phyloP scores from a whole-genome alignment of 2,113 vertebrate genomes.

The Urocolius indicus region DNA sequence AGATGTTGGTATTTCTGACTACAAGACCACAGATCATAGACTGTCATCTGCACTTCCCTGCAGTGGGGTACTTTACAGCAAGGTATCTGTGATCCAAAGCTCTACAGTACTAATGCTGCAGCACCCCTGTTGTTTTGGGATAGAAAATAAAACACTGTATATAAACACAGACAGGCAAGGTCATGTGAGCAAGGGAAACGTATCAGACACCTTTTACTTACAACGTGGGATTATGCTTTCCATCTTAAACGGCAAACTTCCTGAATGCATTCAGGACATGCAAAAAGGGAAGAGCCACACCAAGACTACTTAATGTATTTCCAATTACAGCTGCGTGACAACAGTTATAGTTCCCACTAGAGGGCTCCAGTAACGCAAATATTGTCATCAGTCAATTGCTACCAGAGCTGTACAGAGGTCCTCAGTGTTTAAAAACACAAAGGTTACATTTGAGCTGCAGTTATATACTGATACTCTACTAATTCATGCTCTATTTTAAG shows the following conservation, averaged over 20 bases:
- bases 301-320: neutral
- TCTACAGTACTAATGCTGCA: neutral
- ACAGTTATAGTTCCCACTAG: neutral
- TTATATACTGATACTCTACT: neutral
- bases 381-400: neutral
- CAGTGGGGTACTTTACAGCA: neutral
- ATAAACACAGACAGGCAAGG: neutral
- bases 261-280: neutral
- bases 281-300: neutral
- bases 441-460: neutral
- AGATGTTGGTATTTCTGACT: neutral
- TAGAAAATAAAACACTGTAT: neutral
- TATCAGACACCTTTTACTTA: neutral
- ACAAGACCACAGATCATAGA: neutral
- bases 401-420: neutral
- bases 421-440: neutral
- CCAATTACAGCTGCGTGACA: neutral
- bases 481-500: neutral
- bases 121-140: neutral
- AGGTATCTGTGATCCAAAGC: neutral
- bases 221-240: neutral
- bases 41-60: neutral
- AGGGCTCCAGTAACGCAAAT: constrained; percentile 25
- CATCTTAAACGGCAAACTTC: neutral
- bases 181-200: neutral